phyloP scores from a whole-genome alignment of 2,113 vertebrate genomes.

The Ctenomys sociabilis region DNA sequence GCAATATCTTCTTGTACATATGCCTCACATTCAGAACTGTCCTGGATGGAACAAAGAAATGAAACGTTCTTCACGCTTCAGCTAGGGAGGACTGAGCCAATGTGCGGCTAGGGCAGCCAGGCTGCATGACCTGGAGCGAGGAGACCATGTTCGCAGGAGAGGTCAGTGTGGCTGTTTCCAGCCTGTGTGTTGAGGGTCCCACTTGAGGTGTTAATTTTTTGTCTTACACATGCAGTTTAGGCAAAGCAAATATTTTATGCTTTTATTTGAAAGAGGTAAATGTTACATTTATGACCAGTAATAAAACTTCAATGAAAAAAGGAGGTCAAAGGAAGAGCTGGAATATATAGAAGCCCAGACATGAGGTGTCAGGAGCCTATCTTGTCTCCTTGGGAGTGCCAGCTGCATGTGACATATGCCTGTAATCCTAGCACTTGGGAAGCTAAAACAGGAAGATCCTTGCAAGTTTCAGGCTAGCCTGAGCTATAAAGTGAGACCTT shows the following conservation, averaged over 20 bases:
- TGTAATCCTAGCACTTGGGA: not conserved
- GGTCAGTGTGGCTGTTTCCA: not conserved
- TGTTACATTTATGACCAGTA: slow-evolving; percentile 31
- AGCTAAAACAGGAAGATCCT: not conserved
- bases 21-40: not conserved
- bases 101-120: not conserved
- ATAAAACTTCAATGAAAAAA: not conserved
- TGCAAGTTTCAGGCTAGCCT: not conserved
- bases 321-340: not conserved
- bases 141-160: not conserved
- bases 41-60: not conserved
- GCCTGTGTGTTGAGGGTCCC: not conserved
- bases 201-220: slow-evolving; percentile 36
- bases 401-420: not conserved
- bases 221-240: not conserved
- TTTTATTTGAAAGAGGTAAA: slow-evolving; percentile 50
- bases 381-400: not conserved
- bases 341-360: not conserved
- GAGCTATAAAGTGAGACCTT: not conserved
- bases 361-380: not conserved
- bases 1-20: not conserved
- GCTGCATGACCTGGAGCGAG: not conserved
- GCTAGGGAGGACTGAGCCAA: not conserved
- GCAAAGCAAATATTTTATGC: slow-evolving; percentile 40
- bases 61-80: not conserved